Evolutionary conservation across 2,113 vertebrate genomes (phyloP).

Genomic region (Corythornis vintsioides): DNA sequence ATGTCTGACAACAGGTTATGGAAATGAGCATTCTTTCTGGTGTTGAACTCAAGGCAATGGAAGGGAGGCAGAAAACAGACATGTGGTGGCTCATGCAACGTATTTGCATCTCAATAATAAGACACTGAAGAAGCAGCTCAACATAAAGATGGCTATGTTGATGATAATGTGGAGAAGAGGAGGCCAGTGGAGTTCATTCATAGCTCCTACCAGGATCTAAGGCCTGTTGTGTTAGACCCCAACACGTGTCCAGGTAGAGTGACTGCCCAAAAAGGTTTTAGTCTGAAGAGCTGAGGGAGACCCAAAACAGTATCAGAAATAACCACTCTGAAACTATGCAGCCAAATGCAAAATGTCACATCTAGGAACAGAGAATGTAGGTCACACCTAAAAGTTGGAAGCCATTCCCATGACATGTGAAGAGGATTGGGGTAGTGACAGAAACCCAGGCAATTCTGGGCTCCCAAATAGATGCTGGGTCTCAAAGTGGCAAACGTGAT

Average conservation of each 20-base stretch:
- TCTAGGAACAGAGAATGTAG: not conserved
- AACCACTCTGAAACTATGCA: not conserved
- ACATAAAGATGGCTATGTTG: not conserved
- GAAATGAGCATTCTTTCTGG: conserved; percentile 7
- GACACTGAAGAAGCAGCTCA: not conserved
- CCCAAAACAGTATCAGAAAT: not conserved
- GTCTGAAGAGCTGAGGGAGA: not conserved
- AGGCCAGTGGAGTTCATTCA: not conserved
- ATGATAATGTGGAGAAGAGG: not conserved
- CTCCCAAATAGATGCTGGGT: not conserved
- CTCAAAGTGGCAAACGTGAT: not conserved
- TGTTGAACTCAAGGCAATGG: conserved; percentile 13
- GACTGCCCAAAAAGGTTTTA: not conserved
- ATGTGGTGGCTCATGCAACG: not conserved
- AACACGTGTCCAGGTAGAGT: not conserved
- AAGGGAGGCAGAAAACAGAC: conserved; percentile 19
- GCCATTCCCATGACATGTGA: not conserved
- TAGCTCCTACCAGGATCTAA: not conserved
- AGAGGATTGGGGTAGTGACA: not conserved
- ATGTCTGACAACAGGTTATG: conserved; percentile 42
- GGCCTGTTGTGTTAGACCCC: not conserved
- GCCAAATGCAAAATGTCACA: not conserved
- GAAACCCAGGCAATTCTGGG: not conserved
- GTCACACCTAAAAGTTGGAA: not conserved
- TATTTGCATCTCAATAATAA: not conserved